Percentiles rank a stretch among this genome's conserved stretches.
phyloP scores from a whole-genome alignment of 1,140 invertebrate species.

The Halesus radiatus region DNA sequence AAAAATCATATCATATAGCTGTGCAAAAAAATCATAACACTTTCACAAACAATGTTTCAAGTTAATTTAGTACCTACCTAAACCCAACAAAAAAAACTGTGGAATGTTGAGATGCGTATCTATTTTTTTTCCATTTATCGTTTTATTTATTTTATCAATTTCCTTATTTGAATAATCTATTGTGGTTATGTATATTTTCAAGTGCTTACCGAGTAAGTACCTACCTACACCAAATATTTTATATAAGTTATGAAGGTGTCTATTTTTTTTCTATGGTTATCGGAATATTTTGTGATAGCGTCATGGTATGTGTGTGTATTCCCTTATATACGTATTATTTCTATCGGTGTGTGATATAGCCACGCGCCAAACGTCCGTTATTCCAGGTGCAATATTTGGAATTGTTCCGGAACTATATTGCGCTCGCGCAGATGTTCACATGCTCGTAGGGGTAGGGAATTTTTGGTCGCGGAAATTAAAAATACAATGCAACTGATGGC shows the following conservation, averaged over 20 bases:
- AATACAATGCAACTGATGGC: too few species aligned
- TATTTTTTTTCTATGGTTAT: neutral
- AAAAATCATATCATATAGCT: too few species aligned
- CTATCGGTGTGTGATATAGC: neutral
- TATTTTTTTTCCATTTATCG: too few species aligned
- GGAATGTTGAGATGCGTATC: neutral
- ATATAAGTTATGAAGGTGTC: too few species aligned
- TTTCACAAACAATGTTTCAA: too few species aligned
- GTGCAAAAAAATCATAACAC: too few species aligned
- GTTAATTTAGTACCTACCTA: neutral
- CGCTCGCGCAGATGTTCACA: slow-evolving; percentile 10
- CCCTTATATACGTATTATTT: neutral
- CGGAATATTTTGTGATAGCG: neutral
- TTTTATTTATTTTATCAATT: too few species aligned
- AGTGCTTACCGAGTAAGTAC: too few species aligned
- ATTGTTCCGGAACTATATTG: slow-evolving; percentile 42
- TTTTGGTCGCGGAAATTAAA: too few species aligned
- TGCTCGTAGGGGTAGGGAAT: neutral
- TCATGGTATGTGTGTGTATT: neutral
- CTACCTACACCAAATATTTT: too few species aligned
- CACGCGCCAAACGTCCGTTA: slow-evolving; percentile 52
- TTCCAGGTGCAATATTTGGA: slow-evolving; percentile 55
- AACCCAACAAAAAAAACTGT: neutral
- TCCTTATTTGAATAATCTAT: too few species aligned
- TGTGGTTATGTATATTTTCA: too few species aligned